Evolutionary conservation across 2,888 invertebrate species (phyloP).

Genomic region (Ferrisia virgata): DNA sequence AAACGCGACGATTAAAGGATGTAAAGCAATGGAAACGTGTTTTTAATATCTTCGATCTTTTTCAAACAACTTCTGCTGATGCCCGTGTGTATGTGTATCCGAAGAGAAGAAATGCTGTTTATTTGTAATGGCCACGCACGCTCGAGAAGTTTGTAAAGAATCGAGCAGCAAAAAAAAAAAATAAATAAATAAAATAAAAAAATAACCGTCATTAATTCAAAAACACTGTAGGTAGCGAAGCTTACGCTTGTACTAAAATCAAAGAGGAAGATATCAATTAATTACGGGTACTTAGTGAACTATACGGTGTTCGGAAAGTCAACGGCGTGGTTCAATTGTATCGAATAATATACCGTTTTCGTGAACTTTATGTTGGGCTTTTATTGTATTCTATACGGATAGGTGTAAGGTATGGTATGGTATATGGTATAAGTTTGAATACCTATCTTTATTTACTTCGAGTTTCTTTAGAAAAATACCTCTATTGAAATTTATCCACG

Average conservation of each 20-base stretch:
- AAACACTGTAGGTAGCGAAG: conserved; percentile 30
- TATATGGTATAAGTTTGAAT: too few species aligned
- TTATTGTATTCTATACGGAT: too few species aligned
- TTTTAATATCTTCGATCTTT: conserved; percentile 30
- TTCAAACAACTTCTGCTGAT: conserved; percentile 24
- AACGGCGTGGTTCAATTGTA: too few species aligned
- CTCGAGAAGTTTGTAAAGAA: background rate
- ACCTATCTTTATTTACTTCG: too few species aligned
- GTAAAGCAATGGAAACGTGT: conserved; percentile 3
- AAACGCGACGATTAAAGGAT: background rate
- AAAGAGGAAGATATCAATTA: conserved; percentile 23
- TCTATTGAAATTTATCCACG: too few species aligned
- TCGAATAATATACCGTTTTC: too few species aligned
- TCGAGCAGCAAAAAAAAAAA: too few species aligned
- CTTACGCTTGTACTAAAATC: conserved; percentile 30
- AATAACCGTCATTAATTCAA: conserved; percentile 26
- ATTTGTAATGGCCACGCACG: background rate
- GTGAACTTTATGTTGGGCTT: too few species aligned
- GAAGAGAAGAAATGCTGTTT: background rate
- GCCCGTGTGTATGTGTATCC: background rate
- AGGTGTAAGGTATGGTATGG: too few species aligned
- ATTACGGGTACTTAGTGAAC: conserved; percentile 18
- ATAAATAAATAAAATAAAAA: too few species aligned
- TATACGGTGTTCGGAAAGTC: background rate
- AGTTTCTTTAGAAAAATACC: too few species aligned